phyloP scores from a whole-genome alignment of 2,113 vertebrate genomes.

The Equus przewalskii region DNA sequence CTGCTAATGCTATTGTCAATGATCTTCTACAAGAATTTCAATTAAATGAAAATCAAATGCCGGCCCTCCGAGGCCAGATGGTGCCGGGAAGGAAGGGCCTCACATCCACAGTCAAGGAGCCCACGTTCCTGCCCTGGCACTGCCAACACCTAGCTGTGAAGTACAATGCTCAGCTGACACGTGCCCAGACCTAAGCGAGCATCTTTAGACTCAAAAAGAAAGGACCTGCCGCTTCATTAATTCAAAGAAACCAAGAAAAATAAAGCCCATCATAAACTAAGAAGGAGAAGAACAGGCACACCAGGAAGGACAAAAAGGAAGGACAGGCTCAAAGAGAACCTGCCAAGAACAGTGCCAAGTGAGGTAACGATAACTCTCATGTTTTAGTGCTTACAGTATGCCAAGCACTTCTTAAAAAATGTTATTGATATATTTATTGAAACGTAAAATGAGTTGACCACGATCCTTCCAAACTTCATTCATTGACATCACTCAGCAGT shows the following conservation, averaged over 20 bases:
- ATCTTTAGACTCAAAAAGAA: not conserved
- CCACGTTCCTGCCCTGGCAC: not conserved
- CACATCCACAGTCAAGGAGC: no score
- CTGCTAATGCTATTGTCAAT: slow-evolving; percentile 44
- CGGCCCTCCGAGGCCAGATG: slow-evolving; percentile 19
- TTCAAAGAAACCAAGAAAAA: not conserved
- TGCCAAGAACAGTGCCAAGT: not conserved
- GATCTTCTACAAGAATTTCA: slow-evolving; percentile 54
- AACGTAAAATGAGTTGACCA: not conserved
- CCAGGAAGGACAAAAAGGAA: not conserved
- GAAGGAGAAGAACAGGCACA: not conserved
- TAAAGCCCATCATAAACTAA: not conserved
- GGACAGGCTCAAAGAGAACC: not conserved
- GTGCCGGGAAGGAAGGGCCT: not conserved
- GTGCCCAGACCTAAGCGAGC: not conserved
- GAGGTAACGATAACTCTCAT: not conserved
- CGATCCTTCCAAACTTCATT: not conserved
- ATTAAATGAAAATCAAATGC: slow-evolving; percentile 52
- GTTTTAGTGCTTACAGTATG: not conserved
- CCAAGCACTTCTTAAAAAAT: not conserved
- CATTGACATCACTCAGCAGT: not conserved
- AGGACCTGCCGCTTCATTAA: not conserved
- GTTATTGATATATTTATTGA: not conserved
- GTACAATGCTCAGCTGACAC: not conserved
- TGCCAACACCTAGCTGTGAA: not conserved